phyloP scores from a whole-genome alignment of 2,797 vertebrate genomes.

The Xenopus petersii region DNA sequence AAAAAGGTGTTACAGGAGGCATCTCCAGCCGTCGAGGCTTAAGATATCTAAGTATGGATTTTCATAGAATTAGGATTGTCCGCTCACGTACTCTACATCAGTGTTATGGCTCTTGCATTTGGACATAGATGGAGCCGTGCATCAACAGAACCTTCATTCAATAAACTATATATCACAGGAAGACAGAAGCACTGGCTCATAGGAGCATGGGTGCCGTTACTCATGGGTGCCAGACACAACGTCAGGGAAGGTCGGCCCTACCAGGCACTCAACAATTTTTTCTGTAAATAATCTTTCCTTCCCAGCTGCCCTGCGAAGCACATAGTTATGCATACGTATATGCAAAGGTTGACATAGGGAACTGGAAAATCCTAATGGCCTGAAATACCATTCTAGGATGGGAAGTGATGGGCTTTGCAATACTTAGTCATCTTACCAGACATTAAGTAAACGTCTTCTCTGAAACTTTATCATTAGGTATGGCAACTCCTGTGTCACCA shows the following conservation, averaged over 20 bases:
- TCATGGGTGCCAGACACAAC: no score
- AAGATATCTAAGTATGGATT: background rate
- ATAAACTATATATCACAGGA: no score
- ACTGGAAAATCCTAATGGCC: slow-evolving; percentile 8
- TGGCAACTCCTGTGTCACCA: background rate
- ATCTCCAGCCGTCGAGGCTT: background rate
- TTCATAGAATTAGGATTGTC: background rate
- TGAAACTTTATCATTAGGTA: background rate
- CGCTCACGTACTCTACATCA: no score
- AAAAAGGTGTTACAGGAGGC: slow-evolving; percentile 11
- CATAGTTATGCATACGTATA: background rate
- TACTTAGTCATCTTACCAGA: background rate
- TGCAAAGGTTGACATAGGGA: background rate
- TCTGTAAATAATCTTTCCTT: no score
- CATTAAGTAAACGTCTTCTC: background rate
- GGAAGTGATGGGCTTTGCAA: background rate
- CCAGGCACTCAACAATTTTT: no score
- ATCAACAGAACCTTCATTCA: no score
- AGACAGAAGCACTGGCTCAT: no score
- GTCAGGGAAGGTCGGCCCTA: no score
- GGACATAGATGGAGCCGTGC: no score
- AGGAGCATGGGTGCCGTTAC: no score
- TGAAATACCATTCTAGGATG: slow-evolving; percentile 1
- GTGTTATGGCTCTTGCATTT: no score
- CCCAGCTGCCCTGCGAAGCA: background rate